Percentiles rank a stretch among this genome's conserved stretches.
phyloP scores from a whole-genome alignment of 2,797 vertebrate species.

The Eurystomus glaucurus region DNA sequence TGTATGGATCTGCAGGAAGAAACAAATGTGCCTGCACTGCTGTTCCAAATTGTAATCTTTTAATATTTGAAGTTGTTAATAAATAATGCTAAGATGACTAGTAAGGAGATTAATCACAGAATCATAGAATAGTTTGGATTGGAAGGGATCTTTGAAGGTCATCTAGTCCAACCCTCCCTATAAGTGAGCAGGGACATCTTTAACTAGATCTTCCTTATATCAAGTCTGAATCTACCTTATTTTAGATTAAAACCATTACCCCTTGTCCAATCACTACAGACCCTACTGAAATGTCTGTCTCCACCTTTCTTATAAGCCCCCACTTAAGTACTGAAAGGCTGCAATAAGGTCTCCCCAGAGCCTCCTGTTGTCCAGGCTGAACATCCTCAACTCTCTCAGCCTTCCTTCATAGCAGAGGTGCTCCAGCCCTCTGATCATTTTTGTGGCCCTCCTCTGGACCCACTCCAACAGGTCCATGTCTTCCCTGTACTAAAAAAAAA shows the following conservation, averaged over 20 bases:
- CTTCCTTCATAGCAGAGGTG: background rate
- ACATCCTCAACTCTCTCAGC: background rate
- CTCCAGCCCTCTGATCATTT: background rate
- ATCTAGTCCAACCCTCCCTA: background rate
- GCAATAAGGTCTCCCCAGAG: rapidly evolving
- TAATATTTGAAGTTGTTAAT: background rate
- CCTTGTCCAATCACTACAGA: background rate
- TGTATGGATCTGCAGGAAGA: background rate
- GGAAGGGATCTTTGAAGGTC: background rate
- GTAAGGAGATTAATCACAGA: background rate
- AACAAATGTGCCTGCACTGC: background rate
- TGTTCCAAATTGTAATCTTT: background rate
- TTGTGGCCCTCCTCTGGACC: background rate
- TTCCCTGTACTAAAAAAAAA: background rate
- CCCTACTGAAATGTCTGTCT: too few species aligned
- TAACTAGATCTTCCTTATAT: too few species aligned
- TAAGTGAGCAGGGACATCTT: background rate
- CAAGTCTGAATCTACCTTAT: background rate
- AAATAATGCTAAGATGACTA: background rate
- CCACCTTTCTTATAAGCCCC: too few species aligned
- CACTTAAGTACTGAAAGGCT: background rate
- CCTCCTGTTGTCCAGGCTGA: background rate
- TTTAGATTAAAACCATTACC: background rate
- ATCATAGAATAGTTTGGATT: background rate
- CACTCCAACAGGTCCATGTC: background rate